Evolutionary conservation across 2,113 vertebrate genomes (phyloP).

Genomic region (Ia io): DNA sequence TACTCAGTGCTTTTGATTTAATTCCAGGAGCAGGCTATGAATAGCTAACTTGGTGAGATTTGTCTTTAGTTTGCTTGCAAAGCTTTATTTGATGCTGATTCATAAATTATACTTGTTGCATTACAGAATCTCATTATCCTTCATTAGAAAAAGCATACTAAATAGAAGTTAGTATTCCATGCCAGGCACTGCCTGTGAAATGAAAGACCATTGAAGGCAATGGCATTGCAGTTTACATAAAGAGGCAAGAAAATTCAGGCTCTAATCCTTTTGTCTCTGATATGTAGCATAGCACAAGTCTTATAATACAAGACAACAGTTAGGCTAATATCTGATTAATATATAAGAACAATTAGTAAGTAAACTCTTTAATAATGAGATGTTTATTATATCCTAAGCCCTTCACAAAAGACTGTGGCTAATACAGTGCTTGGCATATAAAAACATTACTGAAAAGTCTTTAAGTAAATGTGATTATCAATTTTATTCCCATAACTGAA

Average conservation of each 20-base stretch:
- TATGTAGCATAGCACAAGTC: neutral
- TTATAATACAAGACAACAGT: neutral
- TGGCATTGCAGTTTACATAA: constrained; percentile 52
- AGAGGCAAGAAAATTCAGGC: neutral
- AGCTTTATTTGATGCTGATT: constrained; percentile 75
- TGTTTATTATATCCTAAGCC: neutral
- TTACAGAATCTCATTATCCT: constrained; percentile 79
- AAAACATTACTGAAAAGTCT: neutral
- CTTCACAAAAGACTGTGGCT: neutral
- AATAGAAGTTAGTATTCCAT: constrained; percentile 76
- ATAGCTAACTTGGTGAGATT: constrained; percentile 73
- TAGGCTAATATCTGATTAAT: neutral
- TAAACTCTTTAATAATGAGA: neutral
- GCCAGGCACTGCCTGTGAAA: constrained; percentile 58
- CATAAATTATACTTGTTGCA: constrained; percentile 76
- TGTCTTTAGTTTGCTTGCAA: constrained; percentile 74
- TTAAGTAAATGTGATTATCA: neutral
- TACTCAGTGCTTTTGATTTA: constrained; percentile 72
- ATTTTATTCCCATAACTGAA: neutral
- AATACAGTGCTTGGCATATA: neutral
- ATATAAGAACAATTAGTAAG: neutral
- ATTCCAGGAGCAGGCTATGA: constrained; percentile 64
- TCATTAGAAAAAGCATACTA: constrained; percentile 79
- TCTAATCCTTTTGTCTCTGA: neutral
- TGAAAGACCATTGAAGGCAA: constrained; percentile 55